A percentile compares a stretch with the other conserved stretches of the same genome.
phyloP scores from a whole-genome alignment of 2,888 invertebrate species.

The Lissocephala sabroskyi region DNA sequence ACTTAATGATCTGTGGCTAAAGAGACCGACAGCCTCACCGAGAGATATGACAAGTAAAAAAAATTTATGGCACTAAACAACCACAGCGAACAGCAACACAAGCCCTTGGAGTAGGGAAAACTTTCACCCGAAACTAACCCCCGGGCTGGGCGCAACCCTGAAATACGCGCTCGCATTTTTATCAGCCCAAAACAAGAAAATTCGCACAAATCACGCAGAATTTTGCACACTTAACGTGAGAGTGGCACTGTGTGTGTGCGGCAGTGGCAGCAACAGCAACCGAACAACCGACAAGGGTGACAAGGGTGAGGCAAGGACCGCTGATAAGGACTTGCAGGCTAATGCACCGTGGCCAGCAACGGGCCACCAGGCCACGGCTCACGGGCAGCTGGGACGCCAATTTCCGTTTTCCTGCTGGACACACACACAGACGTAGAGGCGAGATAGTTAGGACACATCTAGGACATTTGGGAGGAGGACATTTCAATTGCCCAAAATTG shows the following conservation, averaged over 20 bases:
- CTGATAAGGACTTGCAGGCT: slow-evolving; percentile 58
- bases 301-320: slow-evolving; percentile 18
- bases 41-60: slow-evolving; percentile 59
- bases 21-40: slow-evolving; percentile 17
- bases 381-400: slow-evolving; percentile 30
- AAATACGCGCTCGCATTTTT: slow-evolving; percentile 38
- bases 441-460: no score
- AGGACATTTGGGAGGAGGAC: no score
- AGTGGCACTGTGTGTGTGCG: slow-evolving; percentile 14
- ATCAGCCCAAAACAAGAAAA: slow-evolving; percentile 35
- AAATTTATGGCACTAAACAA: slow-evolving; percentile 55
- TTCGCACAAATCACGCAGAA: slow-evolving; percentile 65
- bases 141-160: slow-evolving; percentile 25
- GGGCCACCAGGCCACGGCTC: neutral
- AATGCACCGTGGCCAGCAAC: slow-evolving; percentile 40
- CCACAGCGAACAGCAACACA: slow-evolving; percentile 30
- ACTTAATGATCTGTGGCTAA: slow-evolving; percentile 64
- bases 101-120: neutral
- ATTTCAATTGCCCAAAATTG: slow-evolving; percentile 57
- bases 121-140: slow-evolving; percentile 32
- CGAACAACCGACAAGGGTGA: neutral
- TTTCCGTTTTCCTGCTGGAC: slow-evolving; percentile 44
- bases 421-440: no score
- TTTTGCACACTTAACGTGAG: slow-evolving; percentile 61
- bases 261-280: neutral